Percentiles rank a stretch among this genome's conserved stretches.
phyloP scores from a whole-genome alignment of 2,113 vertebrate genomes.

The Vicugna pacos region DNA sequence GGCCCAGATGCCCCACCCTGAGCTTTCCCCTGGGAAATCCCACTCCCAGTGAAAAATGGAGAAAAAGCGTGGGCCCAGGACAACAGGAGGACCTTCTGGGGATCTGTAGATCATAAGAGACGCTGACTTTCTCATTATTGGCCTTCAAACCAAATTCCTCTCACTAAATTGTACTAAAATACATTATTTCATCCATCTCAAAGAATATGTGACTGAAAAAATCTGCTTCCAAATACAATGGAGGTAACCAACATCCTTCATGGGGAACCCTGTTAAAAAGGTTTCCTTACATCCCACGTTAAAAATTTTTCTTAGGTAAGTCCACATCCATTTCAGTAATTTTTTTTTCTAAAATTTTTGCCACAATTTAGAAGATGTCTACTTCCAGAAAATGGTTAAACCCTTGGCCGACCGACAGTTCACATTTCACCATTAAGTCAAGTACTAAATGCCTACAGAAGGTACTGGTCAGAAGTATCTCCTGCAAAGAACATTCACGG shows the following conservation, averaged over 20 bases:
- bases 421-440: too few species aligned
- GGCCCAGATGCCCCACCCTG: background rate
- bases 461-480: background rate
- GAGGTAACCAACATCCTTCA: too few species aligned
- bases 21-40: background rate
- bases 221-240: background rate
- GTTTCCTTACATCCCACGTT: too few species aligned
- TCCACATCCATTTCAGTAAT: background rate
- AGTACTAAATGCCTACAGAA: too few species aligned
- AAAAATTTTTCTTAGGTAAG: background rate
- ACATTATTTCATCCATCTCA: too few species aligned
- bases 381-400: background rate
- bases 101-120: fast-evolving
- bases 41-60: background rate
- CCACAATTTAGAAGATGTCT: background rate
- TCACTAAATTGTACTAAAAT: background rate
- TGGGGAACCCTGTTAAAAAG: fast-evolving
- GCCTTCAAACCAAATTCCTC: background rate
- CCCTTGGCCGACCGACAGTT: background rate
- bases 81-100: background rate
- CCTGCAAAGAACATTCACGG: background rate
- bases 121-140: background rate
- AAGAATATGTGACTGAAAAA: background rate
- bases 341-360: background rate
- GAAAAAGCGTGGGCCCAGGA: background rate